Percentiles rank a stretch among this genome's conserved stretches.
Evolutionary conservation across 2,113 vertebrate genomes (phyloP).

Genomic region (Coregonus clupeaformis): DNA sequence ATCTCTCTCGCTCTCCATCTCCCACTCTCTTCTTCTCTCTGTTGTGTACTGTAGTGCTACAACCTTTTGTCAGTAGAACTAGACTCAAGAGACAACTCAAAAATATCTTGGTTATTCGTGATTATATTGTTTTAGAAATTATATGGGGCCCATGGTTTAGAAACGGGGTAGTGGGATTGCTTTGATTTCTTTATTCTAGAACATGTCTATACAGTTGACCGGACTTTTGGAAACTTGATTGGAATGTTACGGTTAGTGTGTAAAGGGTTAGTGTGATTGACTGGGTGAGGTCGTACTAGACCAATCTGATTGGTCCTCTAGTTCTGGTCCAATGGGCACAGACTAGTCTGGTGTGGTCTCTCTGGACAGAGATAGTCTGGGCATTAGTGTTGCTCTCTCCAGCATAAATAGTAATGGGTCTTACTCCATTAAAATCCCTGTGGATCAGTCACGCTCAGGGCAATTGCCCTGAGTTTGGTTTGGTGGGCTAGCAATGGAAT

Average conservation of each 20-base stretch:
- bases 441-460: slow-evolving; percentile 44
- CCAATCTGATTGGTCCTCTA: background rate
- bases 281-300: background rate
- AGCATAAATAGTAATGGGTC: slow-evolving; percentile 32
- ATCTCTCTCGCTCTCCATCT: background rate
- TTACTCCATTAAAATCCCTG: slow-evolving; percentile 51
- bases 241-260: background rate
- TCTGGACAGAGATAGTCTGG: slow-evolving; percentile 22
- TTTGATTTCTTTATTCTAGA: background rate
- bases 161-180: background rate
- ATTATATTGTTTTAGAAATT: no score
- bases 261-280: background rate
- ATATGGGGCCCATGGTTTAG: background rate
- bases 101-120: background rate
- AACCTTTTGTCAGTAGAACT: background rate
- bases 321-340: slow-evolving; percentile 24
- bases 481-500: background rate
- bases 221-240: no score
- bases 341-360: slow-evolving; percentile 26
- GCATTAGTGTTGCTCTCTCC: slow-evolving; percentile 30
- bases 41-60: background rate
- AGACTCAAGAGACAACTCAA: background rate
- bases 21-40: background rate
- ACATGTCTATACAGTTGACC: background rate
- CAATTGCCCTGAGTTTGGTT: background rate